Percentiles rank a stretch among this genome's conserved stretches.
Evolutionary conservation across 2,888 invertebrate genomes (phyloP).

Genomic region (Mythimna albipuncta): DNA sequence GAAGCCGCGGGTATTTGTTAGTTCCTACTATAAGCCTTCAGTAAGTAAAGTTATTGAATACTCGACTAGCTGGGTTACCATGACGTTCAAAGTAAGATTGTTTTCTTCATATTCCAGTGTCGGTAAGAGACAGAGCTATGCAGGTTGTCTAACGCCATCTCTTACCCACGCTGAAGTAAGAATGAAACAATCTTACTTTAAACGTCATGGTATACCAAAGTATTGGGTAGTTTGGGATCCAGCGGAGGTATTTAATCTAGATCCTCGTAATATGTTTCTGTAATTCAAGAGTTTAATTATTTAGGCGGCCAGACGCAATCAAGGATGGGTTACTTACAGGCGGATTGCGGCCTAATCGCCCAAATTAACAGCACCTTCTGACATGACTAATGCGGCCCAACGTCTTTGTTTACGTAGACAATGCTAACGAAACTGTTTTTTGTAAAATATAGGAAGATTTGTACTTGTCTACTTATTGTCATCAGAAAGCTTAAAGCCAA

Average conservation of each 20-base stretch:
- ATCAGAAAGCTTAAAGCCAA: too few relatives aligned
- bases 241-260: slow-evolving; percentile 38
- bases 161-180: too few relatives aligned
- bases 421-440: not conserved
- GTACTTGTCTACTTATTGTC: too few relatives aligned
- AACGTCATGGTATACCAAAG: too few relatives aligned
- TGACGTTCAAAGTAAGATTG: too few relatives aligned
- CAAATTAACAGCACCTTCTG: slow-evolving; percentile 29
- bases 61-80: not conserved
- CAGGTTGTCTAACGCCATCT: too few relatives aligned
- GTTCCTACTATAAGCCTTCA: not conserved
- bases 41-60: slow-evolving; percentile 4
- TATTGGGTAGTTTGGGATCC: slow-evolving; percentile 4
- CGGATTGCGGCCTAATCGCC: slow-evolving; percentile 35
- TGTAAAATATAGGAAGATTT: too few relatives aligned
- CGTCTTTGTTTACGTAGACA: slow-evolving; percentile 9
- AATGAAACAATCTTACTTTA: too few relatives aligned
- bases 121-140: too few relatives aligned
- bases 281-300: slow-evolving; percentile 60
- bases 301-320: slow-evolving; percentile 56
- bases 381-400: slow-evolving; percentile 20
- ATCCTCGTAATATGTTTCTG: slow-evolving; percentile 53
- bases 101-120: too few relatives aligned
- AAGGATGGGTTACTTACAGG: slow-evolving; percentile 39
- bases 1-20: too few relatives aligned